These are phyloP conservation scores for Tuberolachnus salignus DNA, from an alignment of 2,888 invertebrate species.

Conservation along the genomic window DNA sequence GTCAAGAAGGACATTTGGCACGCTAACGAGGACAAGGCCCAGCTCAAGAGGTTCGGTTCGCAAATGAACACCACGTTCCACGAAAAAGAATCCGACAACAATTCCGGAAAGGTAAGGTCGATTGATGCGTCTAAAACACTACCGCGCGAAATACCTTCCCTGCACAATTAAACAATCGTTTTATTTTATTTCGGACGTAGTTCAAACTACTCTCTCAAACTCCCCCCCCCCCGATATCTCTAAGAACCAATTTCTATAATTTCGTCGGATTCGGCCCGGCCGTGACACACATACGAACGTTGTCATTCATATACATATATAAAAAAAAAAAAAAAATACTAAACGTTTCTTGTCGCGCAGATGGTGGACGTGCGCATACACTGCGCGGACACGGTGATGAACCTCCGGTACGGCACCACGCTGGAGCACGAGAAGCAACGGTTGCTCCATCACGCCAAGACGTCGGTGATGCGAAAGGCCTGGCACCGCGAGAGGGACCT, in stretches of 20 bases:
- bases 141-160: no score
- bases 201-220: no score
- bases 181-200: no score
- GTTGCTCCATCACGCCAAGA: slow-evolving; percentile 86
- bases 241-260: no score
- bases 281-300: no score
- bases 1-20: slow-evolving; percentile 91
- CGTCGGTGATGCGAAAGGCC: slow-evolving; percentile 84
- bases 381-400: slow-evolving; percentile 86
- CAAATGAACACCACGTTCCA: slow-evolving; percentile 92
- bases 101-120: slow-evolving; percentile 61
- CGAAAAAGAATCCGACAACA: slow-evolving; percentile 70
- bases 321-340: no score
- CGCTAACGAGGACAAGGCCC: slow-evolving; percentile 85
- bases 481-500: slow-evolving; percentile 92
- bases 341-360: slow-evolving; percentile 44
- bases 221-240: no score
- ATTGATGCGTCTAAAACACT: no score
- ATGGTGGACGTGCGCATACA: slow-evolving; percentile 86
- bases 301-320: no score
- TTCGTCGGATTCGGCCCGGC: no score
- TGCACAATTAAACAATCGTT: no score
- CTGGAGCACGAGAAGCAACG: slow-evolving; percentile 87
- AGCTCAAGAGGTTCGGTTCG: slow-evolving; percentile 85
- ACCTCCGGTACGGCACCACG: slow-evolving; percentile 92